These are phyloP conservation scores for Operophtera brumata DNA, from an alignment of 2,888 invertebrate genomes.

Conservation along the genomic window DNA sequence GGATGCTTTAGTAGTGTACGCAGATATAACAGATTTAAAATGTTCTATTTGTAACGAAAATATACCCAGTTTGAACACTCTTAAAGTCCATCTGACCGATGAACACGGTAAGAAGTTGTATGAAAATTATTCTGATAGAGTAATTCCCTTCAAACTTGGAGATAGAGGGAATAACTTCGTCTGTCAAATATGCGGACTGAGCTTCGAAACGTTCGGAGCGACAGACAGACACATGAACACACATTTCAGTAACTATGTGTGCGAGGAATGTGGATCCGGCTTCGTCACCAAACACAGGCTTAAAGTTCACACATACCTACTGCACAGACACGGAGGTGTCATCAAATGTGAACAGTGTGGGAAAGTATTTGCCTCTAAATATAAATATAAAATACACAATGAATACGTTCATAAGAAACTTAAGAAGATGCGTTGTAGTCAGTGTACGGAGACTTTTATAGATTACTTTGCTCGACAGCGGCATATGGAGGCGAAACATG, in stretches of 20 bases:
- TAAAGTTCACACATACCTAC: constrained; percentile 46
- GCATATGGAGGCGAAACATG: constrained; percentile 45
- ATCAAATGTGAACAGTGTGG: constrained; percentile 44
- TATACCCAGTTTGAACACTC: constrained; percentile 33
- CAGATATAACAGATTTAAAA: constrained; percentile 43
- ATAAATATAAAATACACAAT: constrained; percentile 39
- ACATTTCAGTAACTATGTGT: constrained; percentile 66
- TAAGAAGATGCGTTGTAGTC: constrained; percentile 44
- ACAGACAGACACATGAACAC: constrained; percentile 71
- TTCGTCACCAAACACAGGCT: constrained; percentile 59
- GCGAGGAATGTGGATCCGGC: constrained; percentile 59
- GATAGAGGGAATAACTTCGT: constrained; percentile 30
- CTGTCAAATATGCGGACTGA: constrained; percentile 55
- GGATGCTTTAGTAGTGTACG: constrained; percentile 42
- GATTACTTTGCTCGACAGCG: constrained; percentile 48
- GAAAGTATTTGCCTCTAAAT: constrained; percentile 42
- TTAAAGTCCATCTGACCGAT: constrained; percentile 39
- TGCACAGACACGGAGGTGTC: constrained; percentile 1
- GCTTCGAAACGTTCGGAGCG: constrained; percentile 66
- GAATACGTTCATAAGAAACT: constrained; percentile 43
- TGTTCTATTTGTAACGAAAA: constrained; percentile 39
- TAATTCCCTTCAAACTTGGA: constrained; percentile 45
- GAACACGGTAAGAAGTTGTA: constrained; percentile 41
- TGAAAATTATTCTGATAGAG: constrained; percentile 36
- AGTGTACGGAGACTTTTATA: constrained; percentile 45